These are phyloP conservation scores for Drosophila macrothrix DNA, from an alignment of 2,888 invertebrate species.

Conservation along the genomic window DNA sequence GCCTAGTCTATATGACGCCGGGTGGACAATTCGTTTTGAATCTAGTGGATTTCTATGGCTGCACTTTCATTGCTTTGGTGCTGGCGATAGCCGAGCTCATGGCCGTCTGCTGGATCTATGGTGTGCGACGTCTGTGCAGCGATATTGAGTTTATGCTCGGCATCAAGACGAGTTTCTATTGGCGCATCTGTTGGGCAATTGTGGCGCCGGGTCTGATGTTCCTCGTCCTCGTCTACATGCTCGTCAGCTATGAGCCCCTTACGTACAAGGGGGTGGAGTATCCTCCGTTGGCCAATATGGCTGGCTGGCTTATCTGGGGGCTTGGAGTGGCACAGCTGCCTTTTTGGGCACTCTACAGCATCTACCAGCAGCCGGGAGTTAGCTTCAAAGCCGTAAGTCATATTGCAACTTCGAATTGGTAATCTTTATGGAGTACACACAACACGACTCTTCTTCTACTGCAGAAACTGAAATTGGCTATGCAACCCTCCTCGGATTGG, in stretches of 20 bases:
- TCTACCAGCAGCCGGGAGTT: slow-evolving; percentile 80
- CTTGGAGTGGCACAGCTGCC: slow-evolving; percentile 86
- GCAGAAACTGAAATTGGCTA: slow-evolving; percentile 81
- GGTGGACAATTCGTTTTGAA: slow-evolving; percentile 91
- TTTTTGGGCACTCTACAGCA: slow-evolving; percentile 82
- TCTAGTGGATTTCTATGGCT: slow-evolving; percentile 90
- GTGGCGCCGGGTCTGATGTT: slow-evolving; percentile 90
- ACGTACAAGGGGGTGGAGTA: slow-evolving; percentile 87
- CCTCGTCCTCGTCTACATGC: slow-evolving; percentile 89
- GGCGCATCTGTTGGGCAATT: slow-evolving; percentile 92
- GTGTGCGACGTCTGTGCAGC: slow-evolving; percentile 88
- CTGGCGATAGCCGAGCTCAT: slow-evolving; percentile 89
- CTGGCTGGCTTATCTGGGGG: slow-evolving; percentile 86
- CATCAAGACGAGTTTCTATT: slow-evolving; percentile 88
- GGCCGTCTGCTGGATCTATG: slow-evolving; percentile 91
- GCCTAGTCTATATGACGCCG: slow-evolving; percentile 88
- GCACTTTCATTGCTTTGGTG: slow-evolving; percentile 90
- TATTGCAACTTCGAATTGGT: accelerated
- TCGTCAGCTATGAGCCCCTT: slow-evolving; percentile 87
- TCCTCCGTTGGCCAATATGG: slow-evolving; percentile 87
- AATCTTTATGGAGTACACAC: neutral
- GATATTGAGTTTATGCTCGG: slow-evolving; percentile 94
- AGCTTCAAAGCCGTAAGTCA: slow-evolving; percentile 52
- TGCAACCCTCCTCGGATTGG: slow-evolving; percentile 81
- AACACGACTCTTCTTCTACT: neutral